These are phyloP conservation scores for Siniperca chuatsi DNA, from an alignment of 2,113 vertebrate species.

Conservation along the genomic window DNA sequence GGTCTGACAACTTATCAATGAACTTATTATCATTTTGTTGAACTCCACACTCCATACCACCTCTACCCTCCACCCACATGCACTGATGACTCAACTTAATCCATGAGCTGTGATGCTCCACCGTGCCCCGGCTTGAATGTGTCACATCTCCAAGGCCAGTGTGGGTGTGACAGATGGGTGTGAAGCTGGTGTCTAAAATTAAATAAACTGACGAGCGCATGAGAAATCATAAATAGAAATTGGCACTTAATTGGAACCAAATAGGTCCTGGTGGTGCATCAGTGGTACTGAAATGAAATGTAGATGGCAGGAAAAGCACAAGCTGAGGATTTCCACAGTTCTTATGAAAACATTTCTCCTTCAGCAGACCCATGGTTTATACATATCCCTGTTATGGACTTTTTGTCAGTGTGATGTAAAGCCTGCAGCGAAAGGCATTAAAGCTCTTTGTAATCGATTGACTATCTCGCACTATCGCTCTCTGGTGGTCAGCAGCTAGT, in stretches of 20 bases:
- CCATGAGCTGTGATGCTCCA: not conserved
- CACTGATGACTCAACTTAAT: slow-evolving; percentile 47
- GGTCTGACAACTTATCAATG: slow-evolving; percentile 59
- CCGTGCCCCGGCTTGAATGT: slow-evolving; percentile 16
- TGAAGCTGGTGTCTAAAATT: slow-evolving; percentile 48
- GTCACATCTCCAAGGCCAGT: slow-evolving; percentile 33
- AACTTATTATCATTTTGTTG: slow-evolving; percentile 44
- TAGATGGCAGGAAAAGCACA: slow-evolving; percentile 34
- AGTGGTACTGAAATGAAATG: slow-evolving; percentile 34
- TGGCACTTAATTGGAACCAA: slow-evolving; percentile 42
- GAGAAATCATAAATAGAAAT: slow-evolving; percentile 42
- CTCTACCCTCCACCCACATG: slow-evolving; percentile 26
- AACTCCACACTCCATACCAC: slow-evolving; percentile 17
- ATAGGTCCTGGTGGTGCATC: slow-evolving; percentile 27
- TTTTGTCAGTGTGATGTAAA: slow-evolving; percentile 51
- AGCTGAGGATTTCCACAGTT: slow-evolving; percentile 36
- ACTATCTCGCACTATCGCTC: slow-evolving; percentile 14
- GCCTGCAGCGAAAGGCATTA: slow-evolving; percentile 58
- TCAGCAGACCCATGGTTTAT: slow-evolving; percentile 54
- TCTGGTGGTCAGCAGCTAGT: slow-evolving; percentile 38
- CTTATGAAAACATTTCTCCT: slow-evolving; percentile 47
- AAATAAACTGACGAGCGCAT: slow-evolving; percentile 43
- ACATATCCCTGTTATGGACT: slow-evolving; percentile 37
- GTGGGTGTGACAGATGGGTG: slow-evolving; percentile 57
- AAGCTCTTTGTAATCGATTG: slow-evolving; percentile 51